Percentiles rank a stretch among this genome's conserved stretches.
Evolutionary conservation across 2,888 invertebrate genomes (phyloP).

Genomic region (Diaperis boleti): DNA sequence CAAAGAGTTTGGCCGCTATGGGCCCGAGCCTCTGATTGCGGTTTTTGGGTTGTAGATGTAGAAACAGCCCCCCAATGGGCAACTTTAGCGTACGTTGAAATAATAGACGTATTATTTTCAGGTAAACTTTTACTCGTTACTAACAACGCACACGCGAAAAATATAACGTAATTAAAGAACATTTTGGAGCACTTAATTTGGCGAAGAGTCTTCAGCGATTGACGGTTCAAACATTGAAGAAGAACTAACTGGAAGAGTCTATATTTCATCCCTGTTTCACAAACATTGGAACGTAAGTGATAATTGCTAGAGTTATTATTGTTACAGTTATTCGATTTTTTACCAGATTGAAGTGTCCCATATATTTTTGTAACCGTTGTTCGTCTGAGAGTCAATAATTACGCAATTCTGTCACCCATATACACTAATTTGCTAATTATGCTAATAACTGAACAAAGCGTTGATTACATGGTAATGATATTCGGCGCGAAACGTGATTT

Average conservation of each 20-base stretch:
- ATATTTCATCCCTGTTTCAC: constrained; percentile 55
- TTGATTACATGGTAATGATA: constrained; percentile 22
- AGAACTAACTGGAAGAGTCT: constrained; percentile 47
- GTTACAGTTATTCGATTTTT: constrained; percentile 59
- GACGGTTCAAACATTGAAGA: constrained; percentile 35
- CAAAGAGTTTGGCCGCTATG: constrained; percentile 57
- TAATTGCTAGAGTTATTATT: constrained; percentile 58
- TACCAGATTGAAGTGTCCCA: constrained; percentile 46
- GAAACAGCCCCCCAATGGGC: constrained; percentile 58
- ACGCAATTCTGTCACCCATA: constrained; percentile 37
- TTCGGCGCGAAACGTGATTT: constrained; percentile 10
- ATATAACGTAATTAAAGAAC: constrained; percentile 23
- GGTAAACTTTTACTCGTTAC: constrained; percentile 49
- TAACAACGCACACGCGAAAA: constrained; percentile 37
- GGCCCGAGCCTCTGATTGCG: constrained; percentile 53
- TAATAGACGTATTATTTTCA: constrained; percentile 50
- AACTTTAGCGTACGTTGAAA: constrained; percentile 63
- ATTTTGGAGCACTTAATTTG: constrained; percentile 36
- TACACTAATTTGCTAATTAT: constrained; percentile 29
- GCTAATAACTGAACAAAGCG: constrained; percentile 22
- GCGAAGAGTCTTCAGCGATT: constrained; percentile 40
- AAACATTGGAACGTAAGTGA: constrained; percentile 56
- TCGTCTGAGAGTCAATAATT: constrained; percentile 38
- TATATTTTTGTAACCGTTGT: constrained; percentile 45
- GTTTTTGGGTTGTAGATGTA: constrained; percentile 38